phyloP scores from a whole-genome alignment of 2,888 invertebrate species.

The Callosobruchus maculatus region DNA sequence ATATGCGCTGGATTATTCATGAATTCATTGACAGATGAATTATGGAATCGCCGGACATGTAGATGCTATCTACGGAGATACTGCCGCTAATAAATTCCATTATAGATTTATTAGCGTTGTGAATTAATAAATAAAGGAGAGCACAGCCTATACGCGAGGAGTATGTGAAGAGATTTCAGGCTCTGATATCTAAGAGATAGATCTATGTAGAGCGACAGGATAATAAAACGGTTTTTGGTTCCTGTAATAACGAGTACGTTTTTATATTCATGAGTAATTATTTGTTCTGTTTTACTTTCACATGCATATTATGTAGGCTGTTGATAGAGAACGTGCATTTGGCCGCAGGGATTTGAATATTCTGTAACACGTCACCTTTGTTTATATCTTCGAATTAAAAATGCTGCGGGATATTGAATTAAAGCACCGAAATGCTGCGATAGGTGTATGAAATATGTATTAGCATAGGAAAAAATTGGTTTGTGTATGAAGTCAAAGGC shows the following conservation, averaged over 20 bases:
- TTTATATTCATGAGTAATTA: background rate
- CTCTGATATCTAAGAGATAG: background rate
- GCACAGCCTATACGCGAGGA: background rate
- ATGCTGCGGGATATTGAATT: too few relatives aligned
- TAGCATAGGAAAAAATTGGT: too few relatives aligned
- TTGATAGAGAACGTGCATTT: background rate
- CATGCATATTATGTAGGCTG: background rate
- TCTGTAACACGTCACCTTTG: background rate
- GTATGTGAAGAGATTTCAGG: background rate
- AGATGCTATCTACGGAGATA: slow-evolving; percentile 18
- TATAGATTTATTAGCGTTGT: slow-evolving; percentile 32
- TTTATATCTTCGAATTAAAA: too few relatives aligned
- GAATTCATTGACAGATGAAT: slow-evolving; percentile 34
- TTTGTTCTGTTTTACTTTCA: background rate
- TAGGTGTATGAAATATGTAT: too few relatives aligned
- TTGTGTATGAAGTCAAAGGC: too few relatives aligned
- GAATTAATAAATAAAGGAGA: slow-evolving; percentile 15
- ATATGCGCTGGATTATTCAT: slow-evolving; percentile 32
- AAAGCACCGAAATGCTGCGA: too few relatives aligned
- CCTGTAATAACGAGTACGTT: background rate
- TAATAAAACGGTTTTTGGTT: background rate
- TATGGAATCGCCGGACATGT: slow-evolving; percentile 26
- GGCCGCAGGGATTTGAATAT: background rate
- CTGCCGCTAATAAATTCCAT: slow-evolving; percentile 29
- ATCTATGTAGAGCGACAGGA: background rate